A percentile compares a stretch with the other conserved stretches of the same genome.
These are phyloP conservation scores for Catharus ustulatus DNA, from an alignment of 2,797 vertebrate genomes.

Conservation along the genomic window DNA sequence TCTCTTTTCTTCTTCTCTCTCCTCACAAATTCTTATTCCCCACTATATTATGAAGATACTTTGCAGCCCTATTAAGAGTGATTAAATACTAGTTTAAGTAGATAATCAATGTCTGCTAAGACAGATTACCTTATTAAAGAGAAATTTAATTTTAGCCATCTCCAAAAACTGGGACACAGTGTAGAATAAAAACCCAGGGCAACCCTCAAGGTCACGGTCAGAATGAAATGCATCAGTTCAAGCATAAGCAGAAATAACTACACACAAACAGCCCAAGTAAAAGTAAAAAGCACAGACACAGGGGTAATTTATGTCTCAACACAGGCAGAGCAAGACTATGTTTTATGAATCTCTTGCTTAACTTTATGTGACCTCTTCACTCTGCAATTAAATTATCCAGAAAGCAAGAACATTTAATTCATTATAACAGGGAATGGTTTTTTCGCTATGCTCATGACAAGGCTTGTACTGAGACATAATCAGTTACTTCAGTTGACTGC, in stretches of 20 bases:
- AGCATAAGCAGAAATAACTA: not conserved
- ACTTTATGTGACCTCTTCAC: not conserved
- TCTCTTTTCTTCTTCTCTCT: not conserved
- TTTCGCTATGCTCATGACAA: not conserved
- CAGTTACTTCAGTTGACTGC: not conserved
- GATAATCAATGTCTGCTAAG: slow-evolving; percentile 53
- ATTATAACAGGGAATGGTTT: not conserved
- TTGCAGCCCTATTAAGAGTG: slow-evolving; percentile 7
- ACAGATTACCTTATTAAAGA: slow-evolving; percentile 54
- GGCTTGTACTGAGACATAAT: not conserved
- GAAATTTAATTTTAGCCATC: slow-evolving; percentile 39
- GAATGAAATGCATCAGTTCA: not conserved
- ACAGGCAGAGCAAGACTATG: not conserved
- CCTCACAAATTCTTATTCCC: not conserved
- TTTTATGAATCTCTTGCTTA: not conserved
- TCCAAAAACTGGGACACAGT: not conserved
- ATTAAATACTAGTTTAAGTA: slow-evolving; percentile 57
- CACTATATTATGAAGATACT: slow-evolving; percentile 4
- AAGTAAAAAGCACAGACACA: not conserved
- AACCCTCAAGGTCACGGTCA: not conserved
- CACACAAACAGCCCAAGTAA: not conserved
- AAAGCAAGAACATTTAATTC: not conserved
- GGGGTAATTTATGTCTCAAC: not conserved
- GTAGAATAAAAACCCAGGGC: not conserved
- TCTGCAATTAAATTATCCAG: slow-evolving; percentile 6